Evolutionary conservation across 2,113 vertebrate genomes (phyloP), one percentile per base, ranked within the genome.

Genomic region (Limanda limanda): DNA sequence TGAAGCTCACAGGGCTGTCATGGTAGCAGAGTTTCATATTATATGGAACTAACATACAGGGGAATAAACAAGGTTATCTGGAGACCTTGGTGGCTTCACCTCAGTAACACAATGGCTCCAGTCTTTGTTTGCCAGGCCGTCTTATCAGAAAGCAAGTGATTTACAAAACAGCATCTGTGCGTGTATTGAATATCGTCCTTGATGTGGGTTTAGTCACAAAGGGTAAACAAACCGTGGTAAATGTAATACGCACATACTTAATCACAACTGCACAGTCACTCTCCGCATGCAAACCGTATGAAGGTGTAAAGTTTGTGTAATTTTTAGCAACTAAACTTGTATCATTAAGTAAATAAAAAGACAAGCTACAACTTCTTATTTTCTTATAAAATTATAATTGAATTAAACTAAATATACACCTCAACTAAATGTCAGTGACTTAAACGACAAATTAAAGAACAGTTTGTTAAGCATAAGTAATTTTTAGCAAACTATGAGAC

Each of bases 41-140:
- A 59, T 72, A 60, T 55, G 55, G 58, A 20, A 52, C 67, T 18
- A 71, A 31, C 73, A 78, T 76, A 66, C 27, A 60, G 60, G 57
- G 55, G 64, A 82, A 67, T 72, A 76, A 82, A 82, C 89, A 90
- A 82, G 88, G 86, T 89, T 88, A 87, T 90, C 76, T 68, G 58
- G 0, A 75, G 85, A 86, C 86, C 89, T 91, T 86, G 74, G 76
- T 76, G 65, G 60, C 76, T 69, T 82, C 78, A 75, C 83, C 62
- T 81, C 61, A 40, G 57, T 27, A 72, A 70, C 81, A 81, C 76
- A 84, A 80, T 74, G 72, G 67, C 71, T 45, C 24, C 58, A 18
- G 23, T 66, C 57, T 88, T 85, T 84, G 78, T 82, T 84, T 78
- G 71, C 69, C 51, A 70, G 83, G 74, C 67, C 69, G 15, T 82